Conservation (phyloP, 2,888 invertebrate species). For the Callimorpha dominula region DNA sequence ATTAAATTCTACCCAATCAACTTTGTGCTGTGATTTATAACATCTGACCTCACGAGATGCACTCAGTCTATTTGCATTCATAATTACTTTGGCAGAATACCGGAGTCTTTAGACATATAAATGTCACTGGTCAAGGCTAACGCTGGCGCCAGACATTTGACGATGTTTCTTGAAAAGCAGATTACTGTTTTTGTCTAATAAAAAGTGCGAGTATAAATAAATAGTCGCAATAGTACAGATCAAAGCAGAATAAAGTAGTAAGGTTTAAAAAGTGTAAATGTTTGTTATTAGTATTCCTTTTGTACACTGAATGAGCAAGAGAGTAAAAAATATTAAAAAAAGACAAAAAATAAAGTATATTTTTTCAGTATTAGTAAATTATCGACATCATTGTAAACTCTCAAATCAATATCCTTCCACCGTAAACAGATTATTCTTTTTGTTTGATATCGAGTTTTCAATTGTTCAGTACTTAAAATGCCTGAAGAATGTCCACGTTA, state of each 20-base stretch:
- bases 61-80: slow-evolving; percentile 40
- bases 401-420: too few species aligned
- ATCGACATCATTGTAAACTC: too few species aligned
- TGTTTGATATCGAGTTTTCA: too few species aligned
- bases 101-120: slow-evolving; percentile 26
- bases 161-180: neutral
- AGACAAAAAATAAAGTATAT: too few species aligned
- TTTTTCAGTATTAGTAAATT: too few species aligned
- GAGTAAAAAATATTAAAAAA: too few species aligned
- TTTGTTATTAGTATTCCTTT: too few species aligned
- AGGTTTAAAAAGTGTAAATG: too few species aligned
- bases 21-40: neutral
- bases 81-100: slow-evolving; percentile 47
- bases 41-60: neutral
- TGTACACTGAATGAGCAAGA: too few species aligned
- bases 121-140: slow-evolving; percentile 1
- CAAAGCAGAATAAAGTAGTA: neutral
- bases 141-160: neutral
- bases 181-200: neutral
- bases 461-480: too few species aligned
- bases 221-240: neutral
- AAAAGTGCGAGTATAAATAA: neutral
- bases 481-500: too few species aligned
- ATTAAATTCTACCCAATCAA: neutral
- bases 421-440: too few species aligned